phyloP scores from a whole-genome alignment of 1,140 invertebrate genomes.

The Steinernema feltiae region DNA sequence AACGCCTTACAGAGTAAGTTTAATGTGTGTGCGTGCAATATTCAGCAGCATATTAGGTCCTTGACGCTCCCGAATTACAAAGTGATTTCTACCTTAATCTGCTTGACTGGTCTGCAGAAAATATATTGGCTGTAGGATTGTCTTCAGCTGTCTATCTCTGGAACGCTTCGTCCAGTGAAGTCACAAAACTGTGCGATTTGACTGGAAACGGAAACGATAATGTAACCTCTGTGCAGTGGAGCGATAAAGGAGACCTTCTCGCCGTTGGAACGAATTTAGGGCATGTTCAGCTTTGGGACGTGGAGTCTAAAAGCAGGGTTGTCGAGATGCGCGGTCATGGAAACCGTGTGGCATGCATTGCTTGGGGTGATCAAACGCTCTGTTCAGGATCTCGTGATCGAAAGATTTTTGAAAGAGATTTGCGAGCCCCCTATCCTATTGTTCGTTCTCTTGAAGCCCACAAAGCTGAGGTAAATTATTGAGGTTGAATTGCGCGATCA shows the following conservation, averaged over 20 bases:
- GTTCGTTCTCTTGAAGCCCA: background rate
- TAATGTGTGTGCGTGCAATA: background rate
- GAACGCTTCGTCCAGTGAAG: constrained; percentile 97
- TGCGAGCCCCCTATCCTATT: background rate
- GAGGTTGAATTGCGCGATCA: background rate
- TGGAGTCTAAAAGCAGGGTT: background rate
- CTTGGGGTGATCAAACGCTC: background rate
- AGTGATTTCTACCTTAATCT: constrained; percentile 98
- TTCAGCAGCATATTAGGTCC: constrained; percentile 65
- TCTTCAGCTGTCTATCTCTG: constrained; percentile 97
- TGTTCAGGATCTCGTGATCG: constrained; percentile 1
- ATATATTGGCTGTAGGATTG: constrained; percentile 92
- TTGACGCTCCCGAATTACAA: constrained; percentile 96
- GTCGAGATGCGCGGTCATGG: background rate
- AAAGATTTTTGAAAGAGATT: background rate
- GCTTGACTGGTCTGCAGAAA: constrained; percentile 98
- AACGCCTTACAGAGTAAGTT: constrained; percentile 53
- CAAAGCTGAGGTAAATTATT: background rate
- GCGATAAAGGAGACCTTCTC: constrained; percentile 86
- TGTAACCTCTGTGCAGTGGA: constrained; percentile 98
- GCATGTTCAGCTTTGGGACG: constrained; percentile 18
- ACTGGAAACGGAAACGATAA: constrained; percentile 81
- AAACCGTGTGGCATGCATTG: background rate
- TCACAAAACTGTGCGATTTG: constrained; percentile 90
- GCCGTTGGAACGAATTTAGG: constrained; percentile 84